These are phyloP conservation scores for Chrysaora quinquecirrha DNA, from an alignment of 30 jellyfish, hydroid and myxozoan genomes.

Conservation along the genomic window DNA sequence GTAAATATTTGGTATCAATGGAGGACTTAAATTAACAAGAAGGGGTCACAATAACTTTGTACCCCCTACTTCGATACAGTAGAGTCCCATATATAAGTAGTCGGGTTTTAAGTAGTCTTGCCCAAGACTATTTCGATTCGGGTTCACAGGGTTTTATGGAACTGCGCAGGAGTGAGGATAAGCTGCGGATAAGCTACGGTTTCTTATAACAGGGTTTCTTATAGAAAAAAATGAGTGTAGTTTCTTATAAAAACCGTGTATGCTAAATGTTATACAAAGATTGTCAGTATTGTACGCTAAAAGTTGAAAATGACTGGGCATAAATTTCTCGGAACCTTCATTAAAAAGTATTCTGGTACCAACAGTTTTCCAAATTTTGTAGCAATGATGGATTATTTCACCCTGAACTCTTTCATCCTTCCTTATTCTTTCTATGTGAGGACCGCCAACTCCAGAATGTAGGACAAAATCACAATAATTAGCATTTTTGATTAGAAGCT, in stretches of 20 bases:
- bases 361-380: neutral
- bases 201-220: too few relatives aligned
- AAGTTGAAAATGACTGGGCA: constrained; percentile 2
- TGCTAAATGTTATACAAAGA: neutral
- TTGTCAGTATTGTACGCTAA: neutral
- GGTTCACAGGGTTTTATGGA: too few relatives aligned
- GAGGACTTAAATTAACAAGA: too few relatives aligned
- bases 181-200: too few relatives aligned
- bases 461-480: constrained; percentile 40
- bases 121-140: too few relatives aligned
- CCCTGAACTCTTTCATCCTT: neutral
- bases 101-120: too few relatives aligned
- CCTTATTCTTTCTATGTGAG: constrained; percentile 14
- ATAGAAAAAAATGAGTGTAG: neutral
- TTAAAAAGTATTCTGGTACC: too few relatives aligned
- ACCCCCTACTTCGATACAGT: too few relatives aligned
- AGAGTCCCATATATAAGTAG: too few relatives aligned
- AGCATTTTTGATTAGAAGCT: constrained; percentile 20
- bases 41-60: too few relatives aligned
- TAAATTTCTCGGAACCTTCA: neutral
- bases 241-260: neutral
- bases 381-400: neutral
- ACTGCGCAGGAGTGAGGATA: too few relatives aligned
- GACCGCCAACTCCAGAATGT: constrained; percentile 15
- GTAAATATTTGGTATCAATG: too few relatives aligned